phyloP scores from a whole-genome alignment of 2,888 invertebrate species.

The Metellina segmentata region DNA sequence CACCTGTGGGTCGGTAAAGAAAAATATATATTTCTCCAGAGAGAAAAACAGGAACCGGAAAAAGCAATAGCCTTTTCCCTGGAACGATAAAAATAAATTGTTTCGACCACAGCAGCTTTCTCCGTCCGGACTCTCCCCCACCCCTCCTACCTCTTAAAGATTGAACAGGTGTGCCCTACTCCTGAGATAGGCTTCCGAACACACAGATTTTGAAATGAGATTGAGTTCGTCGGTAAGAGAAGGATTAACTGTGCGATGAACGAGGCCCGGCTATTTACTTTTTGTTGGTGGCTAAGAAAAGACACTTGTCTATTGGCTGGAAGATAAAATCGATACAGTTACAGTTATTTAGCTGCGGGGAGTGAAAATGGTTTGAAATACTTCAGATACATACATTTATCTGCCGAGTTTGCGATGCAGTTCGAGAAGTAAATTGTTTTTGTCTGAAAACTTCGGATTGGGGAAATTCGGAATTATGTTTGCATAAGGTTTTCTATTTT shows the following conservation, averaged over 20 bases:
- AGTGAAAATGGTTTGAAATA: neutral
- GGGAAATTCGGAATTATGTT: neutral
- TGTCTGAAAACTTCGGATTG: no score
- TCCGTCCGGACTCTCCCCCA: slow-evolving; percentile 2
- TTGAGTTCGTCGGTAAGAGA: neutral
- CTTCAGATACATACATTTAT: no score
- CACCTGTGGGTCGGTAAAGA: neutral
- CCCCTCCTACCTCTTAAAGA: slow-evolving; percentile 14
- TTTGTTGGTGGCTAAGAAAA: neutral
- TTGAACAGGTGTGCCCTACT: slow-evolving; percentile 49
- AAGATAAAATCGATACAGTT: neutral
- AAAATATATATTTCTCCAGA: slow-evolving; percentile 13
- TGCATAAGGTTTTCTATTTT: neutral
- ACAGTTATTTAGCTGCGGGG: neutral
- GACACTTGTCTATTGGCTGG: neutral
- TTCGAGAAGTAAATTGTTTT: no score
- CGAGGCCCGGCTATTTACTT: neutral
- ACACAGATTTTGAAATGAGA: slow-evolving; percentile 29
- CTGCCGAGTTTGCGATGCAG: no score
- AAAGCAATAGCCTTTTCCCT: slow-evolving; percentile 6
- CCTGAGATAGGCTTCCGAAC: slow-evolving; percentile 19
- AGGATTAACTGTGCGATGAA: slow-evolving; percentile 19
- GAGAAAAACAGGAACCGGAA: slow-evolving; percentile 34
- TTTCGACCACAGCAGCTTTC: slow-evolving; percentile 39
- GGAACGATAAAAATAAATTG: slow-evolving; percentile 59